These are phyloP conservation scores for Lethrus apterus DNA, from an alignment of 1,140 invertebrate species.

Conservation along the genomic window DNA sequence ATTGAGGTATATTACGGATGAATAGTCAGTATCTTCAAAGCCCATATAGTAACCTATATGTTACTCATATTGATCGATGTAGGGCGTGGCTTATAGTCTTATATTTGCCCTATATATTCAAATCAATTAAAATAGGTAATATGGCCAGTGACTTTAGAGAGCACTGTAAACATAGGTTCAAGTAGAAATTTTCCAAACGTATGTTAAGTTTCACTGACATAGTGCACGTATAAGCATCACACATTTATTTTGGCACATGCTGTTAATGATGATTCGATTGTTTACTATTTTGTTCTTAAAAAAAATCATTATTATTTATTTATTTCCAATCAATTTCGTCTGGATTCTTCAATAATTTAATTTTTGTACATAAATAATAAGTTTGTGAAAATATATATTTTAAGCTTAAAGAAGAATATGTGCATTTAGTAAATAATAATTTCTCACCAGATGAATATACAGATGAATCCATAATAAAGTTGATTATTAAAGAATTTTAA, in stretches of 20 bases:
- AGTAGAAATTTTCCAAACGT: too few species aligned
- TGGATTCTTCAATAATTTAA: not conserved
- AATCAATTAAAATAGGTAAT: slow-evolving; percentile 8
- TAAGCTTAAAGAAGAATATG: too few species aligned
- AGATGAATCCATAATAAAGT: slow-evolving; percentile 8
- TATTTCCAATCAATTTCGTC: not conserved
- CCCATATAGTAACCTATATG: slow-evolving; percentile 9
- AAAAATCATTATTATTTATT: not conserved
- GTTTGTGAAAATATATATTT: too few species aligned
- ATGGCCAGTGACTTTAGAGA: not conserved
- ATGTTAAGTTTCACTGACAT: too few species aligned
- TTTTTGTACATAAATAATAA: not conserved
- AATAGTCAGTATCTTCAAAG: slow-evolving; percentile 1
- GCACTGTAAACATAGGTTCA: not conserved
- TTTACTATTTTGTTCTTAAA: not conserved
- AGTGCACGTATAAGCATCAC: not conserved
- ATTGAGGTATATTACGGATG: not conserved
- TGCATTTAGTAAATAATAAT: too few species aligned
- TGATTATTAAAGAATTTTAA: slow-evolving; percentile 1
- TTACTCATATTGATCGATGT: slow-evolving; percentile 8
- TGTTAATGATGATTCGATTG: not conserved
- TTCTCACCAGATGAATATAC: slow-evolving; percentile 7
- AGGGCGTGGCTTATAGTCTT: slow-evolving; percentile 9
- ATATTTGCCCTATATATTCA: slow-evolving; percentile 2
- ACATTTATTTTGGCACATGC: not conserved